Percentiles rank a stretch among this genome's conserved stretches.
Evolutionary conservation across 2,113 vertebrate genomes (phyloP).

Genomic region (Phaethornis superciliosus): DNA sequence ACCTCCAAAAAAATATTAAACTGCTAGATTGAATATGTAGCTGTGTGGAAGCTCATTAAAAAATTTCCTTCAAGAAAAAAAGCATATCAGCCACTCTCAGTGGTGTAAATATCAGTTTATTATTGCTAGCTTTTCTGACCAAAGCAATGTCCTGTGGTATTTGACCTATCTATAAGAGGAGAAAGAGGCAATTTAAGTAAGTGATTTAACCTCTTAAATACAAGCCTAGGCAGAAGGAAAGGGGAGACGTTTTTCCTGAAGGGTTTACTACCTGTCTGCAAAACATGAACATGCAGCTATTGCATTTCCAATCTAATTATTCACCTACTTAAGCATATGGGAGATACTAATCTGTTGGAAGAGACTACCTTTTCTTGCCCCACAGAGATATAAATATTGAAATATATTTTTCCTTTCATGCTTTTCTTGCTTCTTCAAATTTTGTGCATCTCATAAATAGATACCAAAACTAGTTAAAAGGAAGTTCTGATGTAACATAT

Average conservation of each 20-base stretch:
- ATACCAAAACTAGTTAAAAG: conserved; percentile 5
- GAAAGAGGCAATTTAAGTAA: not conserved
- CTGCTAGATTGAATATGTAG: not conserved
- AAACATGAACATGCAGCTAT: not conserved
- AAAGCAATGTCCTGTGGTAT: not conserved
- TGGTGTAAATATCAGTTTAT: not conserved
- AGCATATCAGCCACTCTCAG: not conserved
- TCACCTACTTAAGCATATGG: not conserved
- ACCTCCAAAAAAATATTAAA: not conserved
- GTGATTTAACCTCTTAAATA: not conserved
- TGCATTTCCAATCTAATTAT: not conserved
- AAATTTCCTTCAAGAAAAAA: not conserved
- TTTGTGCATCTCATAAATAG: not conserved
- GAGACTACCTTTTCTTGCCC: not conserved
- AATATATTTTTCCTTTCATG: not conserved
- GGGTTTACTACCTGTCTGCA: not conserved
- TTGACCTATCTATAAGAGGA: not conserved
- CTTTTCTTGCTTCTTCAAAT: not conserved
- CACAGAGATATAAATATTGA: not conserved
- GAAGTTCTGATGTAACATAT: not conserved
- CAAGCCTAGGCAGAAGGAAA: not conserved
- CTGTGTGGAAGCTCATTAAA: not conserved
- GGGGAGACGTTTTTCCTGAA: not conserved
- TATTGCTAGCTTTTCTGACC: not conserved
- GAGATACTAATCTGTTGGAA: not conserved